phyloP scores from a whole-genome alignment of 2,888 invertebrate species.

The Drosophila anomalipes region DNA sequence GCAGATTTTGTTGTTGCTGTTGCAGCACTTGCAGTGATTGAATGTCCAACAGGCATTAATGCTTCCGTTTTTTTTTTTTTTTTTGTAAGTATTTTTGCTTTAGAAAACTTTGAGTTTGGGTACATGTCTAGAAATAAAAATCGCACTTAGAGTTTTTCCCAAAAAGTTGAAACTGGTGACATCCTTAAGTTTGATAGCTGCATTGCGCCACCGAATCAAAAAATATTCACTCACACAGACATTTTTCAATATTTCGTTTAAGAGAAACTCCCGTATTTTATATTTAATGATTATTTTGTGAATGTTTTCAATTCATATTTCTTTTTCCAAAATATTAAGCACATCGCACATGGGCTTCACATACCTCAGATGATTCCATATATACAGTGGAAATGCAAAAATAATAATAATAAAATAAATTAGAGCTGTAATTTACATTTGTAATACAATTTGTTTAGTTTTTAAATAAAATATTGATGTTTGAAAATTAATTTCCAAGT shows the following conservation, averaged over 20 bases:
- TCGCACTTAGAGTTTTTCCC: slow-evolving; percentile 36
- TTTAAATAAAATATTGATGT: not conserved
- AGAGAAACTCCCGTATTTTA: not conserved
- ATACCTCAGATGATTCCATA: not conserved
- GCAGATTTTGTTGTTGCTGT: slow-evolving; percentile 21
- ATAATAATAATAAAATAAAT: not conserved
- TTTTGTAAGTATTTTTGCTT: slow-evolving; percentile 8
- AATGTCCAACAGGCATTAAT: slow-evolving; percentile 52
- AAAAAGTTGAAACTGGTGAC: slow-evolving; percentile 1
- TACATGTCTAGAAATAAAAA: slow-evolving; percentile 22
- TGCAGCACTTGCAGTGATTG: slow-evolving; percentile 69
- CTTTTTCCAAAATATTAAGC: slow-evolving; percentile 73
- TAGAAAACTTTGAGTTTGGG: slow-evolving; percentile 25
- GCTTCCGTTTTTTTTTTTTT: slow-evolving; percentile 15
- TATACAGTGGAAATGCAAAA: not conserved
- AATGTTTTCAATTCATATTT: slow-evolving; percentile 51
- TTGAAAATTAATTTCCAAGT: not conserved
- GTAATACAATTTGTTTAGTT: not conserved
- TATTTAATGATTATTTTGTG: too few species aligned
- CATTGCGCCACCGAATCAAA: slow-evolving; percentile 16
- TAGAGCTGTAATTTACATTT: not conserved
- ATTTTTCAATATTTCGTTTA: not conserved
- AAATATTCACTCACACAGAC: not conserved
- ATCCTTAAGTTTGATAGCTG: slow-evolving; percentile 19
- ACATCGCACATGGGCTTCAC: slow-evolving; percentile 74